Base-by-base conservation (phyloP, 1,140 invertebrate genomes). In the Drosophila grimshawi region DNA sequence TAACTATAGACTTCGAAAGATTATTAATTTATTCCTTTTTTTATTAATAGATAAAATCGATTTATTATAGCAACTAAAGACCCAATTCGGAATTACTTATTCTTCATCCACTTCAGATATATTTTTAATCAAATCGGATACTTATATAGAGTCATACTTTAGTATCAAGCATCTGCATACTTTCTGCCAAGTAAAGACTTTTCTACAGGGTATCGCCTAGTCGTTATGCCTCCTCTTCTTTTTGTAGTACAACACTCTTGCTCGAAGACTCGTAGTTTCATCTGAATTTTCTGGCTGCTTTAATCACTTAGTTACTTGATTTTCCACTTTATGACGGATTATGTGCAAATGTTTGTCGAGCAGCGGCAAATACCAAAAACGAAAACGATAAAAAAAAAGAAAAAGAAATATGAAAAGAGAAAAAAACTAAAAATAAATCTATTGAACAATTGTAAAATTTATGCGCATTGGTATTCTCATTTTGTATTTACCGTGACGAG, bases 251-350 rank as follows among this genome's bases (percentile, higher is more conserved):
- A 19, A 19, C 11, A 37, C 8, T 29, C 6, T 33, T 29, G 45
- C 19, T 41, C 30, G 19, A 19, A 19, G 19, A 19, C 19, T 19
- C 19, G 19, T 19, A 19, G 19, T 43, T 33, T n/a, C 33, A 10
- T 32, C 51, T 6, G 49, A 33, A 33, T 72, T 51, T 66, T 60
- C 67, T 65, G 79, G 37, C 70, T 51, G 60, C 59, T 80, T 86
- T 86, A 86, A 86, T 86, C 83, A 76, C 76, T 86, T 86, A 61
- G 79, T 86, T 86, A 86, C 83, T 86, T 79, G 82, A 73, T 86
- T 86, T 86, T 82, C 82, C 82, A 86, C 82, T 86, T 88, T 86
- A 73, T 86, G 82, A 86, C 76, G 79, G 82, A 86, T 82, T 81
- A 86, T 79, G 67, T 86, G 78, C 49, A 86, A 86, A 86, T 82